phyloP scores from a whole-genome alignment of 2,797 vertebrate species.

The Heteromormyrus szaboi region DNA sequence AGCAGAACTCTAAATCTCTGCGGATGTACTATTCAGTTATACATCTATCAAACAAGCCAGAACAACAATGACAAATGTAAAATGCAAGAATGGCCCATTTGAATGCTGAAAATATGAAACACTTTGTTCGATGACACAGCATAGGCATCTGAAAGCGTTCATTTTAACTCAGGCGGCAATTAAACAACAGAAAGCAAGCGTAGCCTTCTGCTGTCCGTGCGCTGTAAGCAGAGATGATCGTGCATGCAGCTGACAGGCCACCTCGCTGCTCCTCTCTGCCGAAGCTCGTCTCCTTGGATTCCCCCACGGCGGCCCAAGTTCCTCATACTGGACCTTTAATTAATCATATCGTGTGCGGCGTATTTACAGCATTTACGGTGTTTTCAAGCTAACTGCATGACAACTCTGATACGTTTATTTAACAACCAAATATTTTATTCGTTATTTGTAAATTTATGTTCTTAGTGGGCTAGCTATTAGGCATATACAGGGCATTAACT shows the following conservation, averaged over 20 bases:
- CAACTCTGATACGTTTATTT: not conserved
- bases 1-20: not conserved
- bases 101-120: not conserved
- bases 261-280: not conserved
- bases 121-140: not conserved
- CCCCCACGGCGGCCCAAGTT: not conserved
- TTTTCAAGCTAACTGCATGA: not conserved
- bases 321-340: not conserved
- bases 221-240: not conserved
- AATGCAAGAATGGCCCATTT: not conserved
- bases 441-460: not conserved
- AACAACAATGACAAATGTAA: not conserved
- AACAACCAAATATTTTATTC: not conserved
- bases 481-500: not conserved
- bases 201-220: not conserved
- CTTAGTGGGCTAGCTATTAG: not conserved
- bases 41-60: not conserved
- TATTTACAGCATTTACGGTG: not conserved
- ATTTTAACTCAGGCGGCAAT: not conserved
- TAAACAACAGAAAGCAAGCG: not conserved
- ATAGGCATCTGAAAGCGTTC: not conserved
- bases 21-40: not conserved
- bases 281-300: not conserved
- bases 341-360: not conserved
- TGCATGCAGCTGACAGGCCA: not conserved